phyloP scores from a whole-genome alignment of 2,113 vertebrate species.

The Steatornis caripensis region DNA sequence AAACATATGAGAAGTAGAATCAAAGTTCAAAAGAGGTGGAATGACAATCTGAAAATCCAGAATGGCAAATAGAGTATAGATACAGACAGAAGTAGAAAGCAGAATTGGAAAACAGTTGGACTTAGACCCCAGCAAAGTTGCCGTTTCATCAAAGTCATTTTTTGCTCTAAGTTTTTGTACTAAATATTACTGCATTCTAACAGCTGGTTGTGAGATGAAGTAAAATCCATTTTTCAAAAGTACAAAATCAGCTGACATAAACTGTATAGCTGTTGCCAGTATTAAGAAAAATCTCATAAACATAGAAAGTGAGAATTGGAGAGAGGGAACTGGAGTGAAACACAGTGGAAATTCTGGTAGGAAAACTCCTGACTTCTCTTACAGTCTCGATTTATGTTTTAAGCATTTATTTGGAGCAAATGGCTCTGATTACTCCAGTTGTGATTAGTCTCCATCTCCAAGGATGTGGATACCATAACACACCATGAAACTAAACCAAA shows the following conservation, averaged over 20 bases:
- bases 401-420: background rate
- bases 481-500: background rate
- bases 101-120: background rate
- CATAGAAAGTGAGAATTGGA: background rate
- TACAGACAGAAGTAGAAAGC: background rate
- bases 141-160: accelerated
- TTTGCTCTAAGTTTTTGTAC: background rate
- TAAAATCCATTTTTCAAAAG: background rate
- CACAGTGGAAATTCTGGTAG: background rate
- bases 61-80: background rate
- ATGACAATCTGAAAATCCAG: background rate
- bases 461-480: background rate
- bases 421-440: background rate
- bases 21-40: background rate
- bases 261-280: background rate
- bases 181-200: background rate
- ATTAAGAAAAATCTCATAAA: background rate
- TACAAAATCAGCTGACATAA: background rate
- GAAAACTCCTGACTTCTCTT: background rate
- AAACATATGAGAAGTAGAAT: background rate
- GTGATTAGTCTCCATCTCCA: background rate
- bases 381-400: background rate
- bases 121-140: background rate
- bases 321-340: background rate
- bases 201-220: background rate